A percentile compares a stretch with the other conserved stretches of the same genome.
These are phyloP conservation scores for Cygnus olor DNA, from an alignment of 2,797 vertebrate species.

Conservation along the genomic window DNA sequence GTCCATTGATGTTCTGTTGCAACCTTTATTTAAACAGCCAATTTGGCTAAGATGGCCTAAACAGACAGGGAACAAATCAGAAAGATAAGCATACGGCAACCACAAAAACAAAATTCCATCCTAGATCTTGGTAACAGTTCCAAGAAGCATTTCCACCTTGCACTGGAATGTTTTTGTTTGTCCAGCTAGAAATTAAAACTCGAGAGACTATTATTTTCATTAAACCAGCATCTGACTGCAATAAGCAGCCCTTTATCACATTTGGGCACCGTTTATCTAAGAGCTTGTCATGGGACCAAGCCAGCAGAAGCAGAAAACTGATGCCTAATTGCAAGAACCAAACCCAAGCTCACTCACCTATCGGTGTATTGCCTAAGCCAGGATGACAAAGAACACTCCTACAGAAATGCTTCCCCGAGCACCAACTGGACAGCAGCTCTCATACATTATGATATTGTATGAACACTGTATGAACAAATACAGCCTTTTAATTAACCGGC, in stretches of 20 bases:
- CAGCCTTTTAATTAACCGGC: background rate
- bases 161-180: constrained; percentile 9
- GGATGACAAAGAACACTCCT: background rate
- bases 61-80: constrained; percentile 19
- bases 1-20: background rate
- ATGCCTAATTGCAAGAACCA: background rate
- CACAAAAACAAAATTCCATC: background rate
- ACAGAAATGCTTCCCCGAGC: background rate
- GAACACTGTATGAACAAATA: background rate
- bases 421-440: background rate
- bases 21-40: background rate
- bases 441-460: background rate
- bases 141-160: background rate
- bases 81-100: background rate
- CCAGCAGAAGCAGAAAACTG: background rate
- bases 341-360: background rate
- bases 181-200: constrained; percentile 40
- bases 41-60: constrained; percentile 26
- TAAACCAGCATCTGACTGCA: background rate
- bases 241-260: background rate
- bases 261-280: background rate
- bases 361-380: accelerated
- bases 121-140: background rate
- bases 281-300: background rate
- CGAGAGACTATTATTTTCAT: background rate